Evolutionary conservation across 2,113 vertebrate genomes (phyloP).

Genomic region (Gobiocypris rarus): DNA sequence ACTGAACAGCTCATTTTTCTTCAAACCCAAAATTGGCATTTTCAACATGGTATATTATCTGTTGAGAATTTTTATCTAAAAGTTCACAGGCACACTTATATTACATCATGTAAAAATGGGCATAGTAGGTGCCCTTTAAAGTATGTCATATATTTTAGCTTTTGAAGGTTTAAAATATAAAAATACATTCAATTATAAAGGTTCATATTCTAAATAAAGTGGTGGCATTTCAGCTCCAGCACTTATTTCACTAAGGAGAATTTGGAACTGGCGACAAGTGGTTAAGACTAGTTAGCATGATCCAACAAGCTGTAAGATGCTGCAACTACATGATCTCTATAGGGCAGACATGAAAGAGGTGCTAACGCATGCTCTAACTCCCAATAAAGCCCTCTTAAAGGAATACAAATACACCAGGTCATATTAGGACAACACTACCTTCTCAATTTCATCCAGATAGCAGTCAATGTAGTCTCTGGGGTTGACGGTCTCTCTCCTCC

Average conservation of each 20-base stretch:
- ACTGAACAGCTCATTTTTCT: no score
- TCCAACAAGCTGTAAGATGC: background rate
- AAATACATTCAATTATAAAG: background rate
- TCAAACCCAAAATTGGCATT: no score
- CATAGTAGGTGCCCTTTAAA: no score
- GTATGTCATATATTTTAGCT: no score
- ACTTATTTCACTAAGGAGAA: background rate
- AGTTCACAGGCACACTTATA: no score
- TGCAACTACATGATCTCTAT: background rate
- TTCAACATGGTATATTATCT: no score
- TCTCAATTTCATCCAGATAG: constrained; percentile 44
- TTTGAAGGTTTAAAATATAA: no score
- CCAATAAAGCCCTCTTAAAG: background rate
- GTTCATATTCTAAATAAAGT: background rate
- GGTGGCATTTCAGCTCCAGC: background rate
- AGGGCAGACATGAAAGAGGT: background rate
- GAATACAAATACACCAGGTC: background rate
- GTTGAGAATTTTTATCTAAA: no score
- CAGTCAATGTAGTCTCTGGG: constrained; percentile 50
- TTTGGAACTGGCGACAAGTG: background rate
- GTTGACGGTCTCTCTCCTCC: constrained; percentile 27
- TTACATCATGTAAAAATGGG: no score
- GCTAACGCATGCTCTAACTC: background rate
- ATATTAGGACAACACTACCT: constrained; percentile 27
- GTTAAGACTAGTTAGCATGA: background rate